Base-by-base conservation (phyloP, 2,888 invertebrate genomes). In the Stenoptilia bipunctidactyla region DNA sequence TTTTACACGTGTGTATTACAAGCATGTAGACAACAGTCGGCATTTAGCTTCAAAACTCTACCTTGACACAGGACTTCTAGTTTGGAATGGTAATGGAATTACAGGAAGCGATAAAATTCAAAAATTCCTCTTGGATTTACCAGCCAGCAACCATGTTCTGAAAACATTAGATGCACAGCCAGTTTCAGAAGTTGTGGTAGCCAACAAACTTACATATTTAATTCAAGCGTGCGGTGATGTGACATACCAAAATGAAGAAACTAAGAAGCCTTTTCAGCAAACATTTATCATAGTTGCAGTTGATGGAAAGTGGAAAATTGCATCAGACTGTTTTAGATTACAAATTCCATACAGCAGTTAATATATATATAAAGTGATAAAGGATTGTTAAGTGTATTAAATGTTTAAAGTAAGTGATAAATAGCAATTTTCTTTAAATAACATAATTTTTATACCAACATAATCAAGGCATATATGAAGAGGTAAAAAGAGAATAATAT, bases 281-380 rank as follows among this genome's bases (percentile, higher is more conserved):
- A 92, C 90, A 27, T 96, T 97, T 61, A 84, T 96, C 15, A 89
- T 97, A 39, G 94, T 95, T 0, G 93, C 94, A 3, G 89, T 92
- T 46, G 93, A 90, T 12, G 93, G 94, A 50, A 95, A 95, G 62
- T 97, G 96, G 96, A 96, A 96, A 76, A 93, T 97, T 51, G 94
- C 93, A 9, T 93, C 92, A 34, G 96, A 97, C 63, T 92, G 91
- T 55, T 95, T 94, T 56, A 86, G 96, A 58, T 84, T 93, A 51
- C 92, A 94, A 82, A 93, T 80, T 14, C 82, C 82, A 0, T 74
- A 73, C 42, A 69, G 51, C 33, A 64, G 52, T 41, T 68, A 58
- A 46, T n/a, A 34, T 34, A 13, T 1, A 25, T 37, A 15, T 8
- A 2, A 20, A 8, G 20, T 37, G 37, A 20, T 10, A 9, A 30